Conservation (phyloP, 2,888 invertebrate genomes). For the Calliphora vomitoria region DNA sequence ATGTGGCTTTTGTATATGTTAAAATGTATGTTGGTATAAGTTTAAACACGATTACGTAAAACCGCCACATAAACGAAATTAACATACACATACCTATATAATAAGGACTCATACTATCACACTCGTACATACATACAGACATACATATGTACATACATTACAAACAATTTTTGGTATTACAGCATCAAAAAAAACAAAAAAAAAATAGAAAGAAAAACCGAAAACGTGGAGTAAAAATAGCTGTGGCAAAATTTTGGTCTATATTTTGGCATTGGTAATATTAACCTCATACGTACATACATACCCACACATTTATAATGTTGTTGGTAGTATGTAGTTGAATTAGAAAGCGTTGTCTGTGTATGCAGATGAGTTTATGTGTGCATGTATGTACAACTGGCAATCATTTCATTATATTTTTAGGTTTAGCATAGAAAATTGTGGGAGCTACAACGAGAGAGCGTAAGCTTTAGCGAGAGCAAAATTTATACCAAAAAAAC, state of each 20-base stretch:
- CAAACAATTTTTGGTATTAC: slow-evolving; percentile 34
- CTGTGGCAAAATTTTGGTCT: slow-evolving; percentile 65
- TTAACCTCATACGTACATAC: slow-evolving; percentile 25
- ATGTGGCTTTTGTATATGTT: slow-evolving; percentile 14
- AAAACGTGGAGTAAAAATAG: slow-evolving; percentile 51
- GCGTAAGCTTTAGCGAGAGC: slow-evolving; percentile 10
- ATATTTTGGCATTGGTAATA: slow-evolving; percentile 60
- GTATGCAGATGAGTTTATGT: too few species aligned
- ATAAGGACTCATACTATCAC: not conserved
- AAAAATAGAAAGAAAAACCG: not conserved
- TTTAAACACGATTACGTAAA: slow-evolving; percentile 58
- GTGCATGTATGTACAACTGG: slow-evolving; percentile 5
- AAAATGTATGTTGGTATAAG: slow-evolving; percentile 18
- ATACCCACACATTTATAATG: not conserved
- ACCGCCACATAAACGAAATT: slow-evolving; percentile 68
- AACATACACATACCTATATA: slow-evolving; percentile 48
- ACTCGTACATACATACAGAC: not conserved
- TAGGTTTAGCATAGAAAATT: slow-evolving; percentile 52
- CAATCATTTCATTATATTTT: slow-evolving; percentile 54
- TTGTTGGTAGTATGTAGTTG: not conserved
- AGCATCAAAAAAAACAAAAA: slow-evolving; percentile 4
- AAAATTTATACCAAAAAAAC: not conserved
- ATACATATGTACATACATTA: slow-evolving; percentile 10
- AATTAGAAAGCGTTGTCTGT: not conserved
- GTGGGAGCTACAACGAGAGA: slow-evolving; percentile 7